Evolutionary conservation across 2,797 vertebrate genomes (phyloP), one percentile per base, ranked within the genome.

Genomic region (Rhynchotus rufescens): DNA sequence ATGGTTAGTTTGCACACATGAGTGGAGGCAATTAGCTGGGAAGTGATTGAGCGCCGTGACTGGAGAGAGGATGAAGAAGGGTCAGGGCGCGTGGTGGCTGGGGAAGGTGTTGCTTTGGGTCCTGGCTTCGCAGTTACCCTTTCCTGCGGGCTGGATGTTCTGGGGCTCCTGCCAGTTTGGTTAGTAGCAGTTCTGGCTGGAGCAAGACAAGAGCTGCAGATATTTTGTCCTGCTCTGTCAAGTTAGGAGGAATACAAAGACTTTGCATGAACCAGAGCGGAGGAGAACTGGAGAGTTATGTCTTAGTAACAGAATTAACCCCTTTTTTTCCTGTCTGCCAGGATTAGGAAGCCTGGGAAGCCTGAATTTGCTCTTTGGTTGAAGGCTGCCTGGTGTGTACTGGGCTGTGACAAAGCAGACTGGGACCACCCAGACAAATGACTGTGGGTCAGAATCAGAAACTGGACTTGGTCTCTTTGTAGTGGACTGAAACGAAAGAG

Each of bases 1-100:
- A 95, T 51, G 92, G 93, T 82, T 95, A 67, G 75, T 97, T 97
- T 97, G 97, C 96, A 97, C 96, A 97, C 97, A 95, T 96, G 90
- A 80, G 78, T 96, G 97, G 96, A 98, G 95, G 94, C 97, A 98
- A 95, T 98, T 98, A 98, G 93, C 92, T 93, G 86, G 90, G 89
- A 95, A 97, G 93, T 62, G 21, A 95, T 83, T 30, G 95, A 96
- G 79, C 2, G 12, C 89, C 84, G 77, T 97, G 95, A 96, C 91
- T 94, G 85, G 89, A 59, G 94, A 97, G 93, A 96, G 93, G 93
- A 92, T 96, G 93, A 94, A 42, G 72, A 40, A 66, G 86, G 90
- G 83, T 92, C 65, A 69, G 91, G 68, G 77, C 72, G 57, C 36
- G 17, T 0, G 0, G 21, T 4, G 38, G 30, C 38, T 16, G 32